Base-by-base conservation (phyloP, 37 sponge, comb jelly and placozoan genomes). In the Lycopodina hypogea region DNA sequence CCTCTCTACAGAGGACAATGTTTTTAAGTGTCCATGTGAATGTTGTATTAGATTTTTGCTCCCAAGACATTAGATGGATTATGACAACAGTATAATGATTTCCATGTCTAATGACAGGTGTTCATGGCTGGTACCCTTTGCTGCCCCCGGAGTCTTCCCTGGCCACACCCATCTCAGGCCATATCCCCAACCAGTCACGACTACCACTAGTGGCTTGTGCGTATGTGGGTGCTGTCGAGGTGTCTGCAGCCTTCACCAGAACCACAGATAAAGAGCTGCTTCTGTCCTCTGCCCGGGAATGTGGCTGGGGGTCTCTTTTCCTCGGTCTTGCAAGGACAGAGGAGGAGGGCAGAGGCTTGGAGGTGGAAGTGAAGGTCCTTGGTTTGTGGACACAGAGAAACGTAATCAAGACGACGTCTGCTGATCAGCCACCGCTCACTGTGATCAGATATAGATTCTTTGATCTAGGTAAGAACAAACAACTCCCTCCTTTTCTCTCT, bases 151-250 rank as follows among this genome's bases (percentile, higher is more conserved):
- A 4, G 8, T 50, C 45, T 11, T 14, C 33, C 35, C 30, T 14
- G 26, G 66, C 26, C 2, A 12, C 66, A 30, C 66, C 66, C 30
- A 34, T 65, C 35, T 65, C 34, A 14, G 66, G 66, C 30, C 66
- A 41, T 57, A 12, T 36, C 76, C 70, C 45, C 14, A 22, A 42
- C 18, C 70, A 41, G 70, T 18, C 42, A 15, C 70, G 41, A 6
- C 45, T 32, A 14, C 66, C 66, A 9, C 33, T 30, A 11, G 66
- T 65, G 66, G 18, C 35, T 2, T 65, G 66, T 30, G 18, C 34
- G 11, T 65, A 65, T 65, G 72, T 87, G 23, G 92, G 88, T 51
- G 92, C 88, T n/a, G 63, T 91, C 76, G 92, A 91, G 71, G 8
- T 91, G n/a, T 72, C 80, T 38, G 34, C 76, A 6, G 50, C 56